Evolutionary conservation across 2,797 vertebrate species (phyloP), one percentile per base, ranked within the genome.

Genomic region (Sebastes flavidus): DNA sequence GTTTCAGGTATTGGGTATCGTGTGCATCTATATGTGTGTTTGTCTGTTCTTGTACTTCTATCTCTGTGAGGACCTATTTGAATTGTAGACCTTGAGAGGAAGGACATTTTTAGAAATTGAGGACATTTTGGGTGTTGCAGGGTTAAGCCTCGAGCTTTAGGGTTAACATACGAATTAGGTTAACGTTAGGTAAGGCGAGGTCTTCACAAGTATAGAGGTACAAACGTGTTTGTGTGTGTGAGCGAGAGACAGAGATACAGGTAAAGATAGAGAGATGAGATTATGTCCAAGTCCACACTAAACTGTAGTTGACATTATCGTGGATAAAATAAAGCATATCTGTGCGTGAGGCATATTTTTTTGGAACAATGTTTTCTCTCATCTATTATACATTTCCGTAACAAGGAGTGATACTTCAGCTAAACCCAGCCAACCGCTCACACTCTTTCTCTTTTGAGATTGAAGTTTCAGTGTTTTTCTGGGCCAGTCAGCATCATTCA

Each of bases 1-100:
- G 1, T 84, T 86, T 83, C 73, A 80, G 82, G 84, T 79, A 46
- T 20, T 52, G 13, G 66, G 69, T 78, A 77, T 84, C 25, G 0
- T 73, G 65, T 62, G 30, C 72, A 85, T 85, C 82, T 87, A 0
- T 83, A 0, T 42, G 30, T 56, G 71, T 70, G 76, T 80, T 56
- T 65, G 49, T 24, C 52, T 73, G 25, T 36, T 62, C 20, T 25
- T 61, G 34, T 71, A 6, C 55, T 63, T 68, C 74, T 46, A 22
- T 60, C 58, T 75, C 67, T 70, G 65, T 52, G 67, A 61, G 74
- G 69, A 78, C 73, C 16, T 10, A 38, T 71, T 79, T 72, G 30
- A 76, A 78, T 82, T 27, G 11, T 49, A 56, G 70, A 58, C 72
- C 60, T 63, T 78, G 27, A 72, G 49, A 68, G n/a, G 22, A 10